Conservation (phyloP, 2,888 invertebrate species). For the Rhogogaster chlorosoma region DNA sequence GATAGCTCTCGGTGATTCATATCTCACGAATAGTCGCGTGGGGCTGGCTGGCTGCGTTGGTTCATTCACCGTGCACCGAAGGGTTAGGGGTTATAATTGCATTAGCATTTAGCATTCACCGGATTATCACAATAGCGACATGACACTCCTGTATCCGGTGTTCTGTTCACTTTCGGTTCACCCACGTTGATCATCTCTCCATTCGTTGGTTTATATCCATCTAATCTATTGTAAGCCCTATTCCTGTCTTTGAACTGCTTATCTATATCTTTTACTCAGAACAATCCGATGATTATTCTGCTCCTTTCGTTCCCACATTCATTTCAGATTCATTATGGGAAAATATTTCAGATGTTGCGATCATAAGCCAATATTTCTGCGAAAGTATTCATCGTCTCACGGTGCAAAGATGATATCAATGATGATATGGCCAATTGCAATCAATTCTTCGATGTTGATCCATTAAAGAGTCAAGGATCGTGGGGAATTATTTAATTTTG, state of each 20-base stretch:
- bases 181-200: conserved; percentile 25
- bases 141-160: conserved; percentile 26
- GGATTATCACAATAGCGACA: conserved; percentile 40
- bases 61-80: conserved; percentile 28
- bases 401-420: too few relatives aligned
- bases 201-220: conserved; percentile 29
- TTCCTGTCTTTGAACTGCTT: conserved; percentile 34
- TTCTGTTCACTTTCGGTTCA: conserved; percentile 12
- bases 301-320: background rate
- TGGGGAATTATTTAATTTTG: background rate
- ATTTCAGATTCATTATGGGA: background rate
- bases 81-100: conserved; percentile 49
- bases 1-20: conserved; percentile 47
- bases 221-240: conserved; percentile 7
- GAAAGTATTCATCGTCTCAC: background rate
- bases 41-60: conserved; percentile 14
- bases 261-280: conserved; percentile 8
- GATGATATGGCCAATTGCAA: too few relatives aligned
- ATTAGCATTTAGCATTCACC: conserved; percentile 51
- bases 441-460: background rate
- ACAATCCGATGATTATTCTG: background rate
- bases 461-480: background rate
- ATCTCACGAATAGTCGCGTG: conserved; percentile 48
- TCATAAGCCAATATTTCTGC: background rate
- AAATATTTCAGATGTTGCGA: background rate